Evolutionary conservation across 2,797 vertebrate genomes (phyloP), one percentile per base, ranked within the genome.

Genomic region (Chrosomus eos): DNA sequence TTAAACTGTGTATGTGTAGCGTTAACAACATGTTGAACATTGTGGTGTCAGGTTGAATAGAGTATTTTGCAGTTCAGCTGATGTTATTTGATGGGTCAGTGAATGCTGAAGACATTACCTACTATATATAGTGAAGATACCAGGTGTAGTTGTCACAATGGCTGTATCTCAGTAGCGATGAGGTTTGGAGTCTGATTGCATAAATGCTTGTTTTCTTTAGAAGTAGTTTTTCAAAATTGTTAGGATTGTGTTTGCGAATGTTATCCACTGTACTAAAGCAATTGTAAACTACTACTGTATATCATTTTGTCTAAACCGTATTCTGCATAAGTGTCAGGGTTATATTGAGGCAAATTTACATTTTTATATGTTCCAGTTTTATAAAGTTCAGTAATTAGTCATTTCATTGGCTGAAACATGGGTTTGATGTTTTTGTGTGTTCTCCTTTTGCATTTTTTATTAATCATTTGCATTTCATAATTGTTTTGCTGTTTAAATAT

Each of bases 1-100:
- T 36, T 43, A n/a, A 72, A 72, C 16, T 23, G 10, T 21, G 33
- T n/a, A 33, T 74, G 28, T 74, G 33, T 36, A 31, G 74, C 38
- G 28, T 84, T 83, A 76, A 67, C 71, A 74, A 26, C 81, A 60
- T 62, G 81, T 51, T 83, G 71, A 51, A 53, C 40, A 75, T 64
- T 74, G 38, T 51, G 71, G 26, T 82, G 55, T 64, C 81, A 83
- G 62, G 73, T 40, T 43, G 81, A 83, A 83, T 14, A 33, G 48
- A 67, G 36, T 40, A 33, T 55, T 68, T 77, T 68, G 28, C 78
- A 80, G 60, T 80, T 80, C 43, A 77, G 28, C n/a, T 66, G 43
- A 67, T 53, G 31, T 67, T 58, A 55, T 83, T 83, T 40, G 33
- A 58, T 33, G 66, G 79, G 79, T 81, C 66, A 71, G 66, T 55